A percentile compares a stretch with the other conserved stretches of the same genome.
These are phyloP conservation scores for Drosophila glabriapex DNA, from an alignment of 2,888 invertebrate species.

Conservation along the genomic window DNA sequence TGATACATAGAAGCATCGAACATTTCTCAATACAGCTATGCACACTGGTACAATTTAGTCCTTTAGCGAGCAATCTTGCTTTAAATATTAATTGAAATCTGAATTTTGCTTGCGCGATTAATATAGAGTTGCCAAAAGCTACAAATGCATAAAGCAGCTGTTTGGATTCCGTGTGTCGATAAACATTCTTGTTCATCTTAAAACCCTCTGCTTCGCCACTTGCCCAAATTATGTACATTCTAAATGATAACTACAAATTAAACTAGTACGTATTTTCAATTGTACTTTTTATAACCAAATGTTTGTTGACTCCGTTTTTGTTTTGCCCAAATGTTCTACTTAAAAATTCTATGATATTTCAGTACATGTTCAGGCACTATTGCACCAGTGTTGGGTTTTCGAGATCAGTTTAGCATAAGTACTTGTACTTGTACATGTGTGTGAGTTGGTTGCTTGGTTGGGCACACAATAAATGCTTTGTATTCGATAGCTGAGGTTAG, in stretches of 20 bases:
- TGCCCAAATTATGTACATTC: no score
- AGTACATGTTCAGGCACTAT: neutral
- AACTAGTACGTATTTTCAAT: neutral
- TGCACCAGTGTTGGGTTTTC: constrained; percentile 22
- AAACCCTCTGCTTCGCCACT: no score
- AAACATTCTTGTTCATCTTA: neutral
- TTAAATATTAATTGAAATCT: no score
- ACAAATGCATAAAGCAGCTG: neutral
- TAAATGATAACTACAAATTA: neutral
- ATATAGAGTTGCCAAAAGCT: neutral
- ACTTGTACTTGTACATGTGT: constrained; percentile 29
- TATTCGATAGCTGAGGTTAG: constrained; percentile 27
- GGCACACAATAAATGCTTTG: constrained; percentile 28
- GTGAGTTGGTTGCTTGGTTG: constrained; percentile 24
- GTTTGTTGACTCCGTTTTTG: neutral
- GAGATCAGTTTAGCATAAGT: constrained; percentile 48
- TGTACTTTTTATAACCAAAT: neutral
- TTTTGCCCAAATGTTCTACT: neutral
- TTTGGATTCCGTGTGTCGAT: neutral
- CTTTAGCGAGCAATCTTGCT: neutral
- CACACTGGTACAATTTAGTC: constrained; percentile 32
- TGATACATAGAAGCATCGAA: constrained; percentile 58
- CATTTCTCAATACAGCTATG: constrained; percentile 53
- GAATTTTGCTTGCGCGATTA: neutral
- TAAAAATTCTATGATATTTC: neutral